These are phyloP conservation scores for Sterrhoptilus dennistouni DNA, from an alignment of 2,113 vertebrate genomes.

Conservation along the genomic window DNA sequence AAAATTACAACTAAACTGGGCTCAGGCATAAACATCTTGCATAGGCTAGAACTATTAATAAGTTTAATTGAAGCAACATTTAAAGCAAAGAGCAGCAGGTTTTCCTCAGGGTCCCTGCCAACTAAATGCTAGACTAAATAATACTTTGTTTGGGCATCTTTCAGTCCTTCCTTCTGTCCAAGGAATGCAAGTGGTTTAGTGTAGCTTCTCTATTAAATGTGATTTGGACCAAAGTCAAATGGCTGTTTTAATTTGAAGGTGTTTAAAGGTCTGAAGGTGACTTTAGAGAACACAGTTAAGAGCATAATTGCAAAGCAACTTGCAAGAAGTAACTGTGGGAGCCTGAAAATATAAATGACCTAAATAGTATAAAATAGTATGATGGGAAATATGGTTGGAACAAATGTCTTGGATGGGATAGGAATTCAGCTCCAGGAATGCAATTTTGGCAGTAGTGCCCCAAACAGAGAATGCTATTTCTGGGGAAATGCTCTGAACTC, in stretches of 20 bases:
- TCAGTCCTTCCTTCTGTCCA: constrained; percentile 3
- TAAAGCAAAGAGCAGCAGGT: neutral
- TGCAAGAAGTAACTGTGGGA: neutral
- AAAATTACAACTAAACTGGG: neutral
- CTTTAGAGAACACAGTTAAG: neutral
- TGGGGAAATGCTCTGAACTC: constrained; percentile 21
- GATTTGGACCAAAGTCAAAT: neutral
- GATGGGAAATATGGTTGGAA: constrained; percentile 37
- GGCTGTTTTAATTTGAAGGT: neutral
- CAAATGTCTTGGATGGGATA: neutral
- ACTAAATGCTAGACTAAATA: constrained; percentile 23
- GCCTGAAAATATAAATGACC: neutral
- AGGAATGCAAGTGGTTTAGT: neutral
- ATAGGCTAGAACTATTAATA: neutral
- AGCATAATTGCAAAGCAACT: neutral
- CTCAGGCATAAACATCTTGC: neutral
- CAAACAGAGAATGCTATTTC: constrained; percentile 45
- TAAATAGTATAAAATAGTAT: constrained; percentile 24
- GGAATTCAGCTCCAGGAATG: constrained; percentile 32
- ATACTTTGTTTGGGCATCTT: constrained; percentile 31
- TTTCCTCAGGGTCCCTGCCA: neutral
- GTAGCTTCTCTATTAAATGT: neutral
- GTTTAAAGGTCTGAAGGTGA: constrained; percentile 21
- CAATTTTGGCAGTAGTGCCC: constrained; percentile 16
- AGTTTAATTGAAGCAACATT: neutral